A percentile compares a stretch with the other conserved stretches of the same genome.
Evolutionary conservation across 2,888 invertebrate genomes (phyloP).

Genomic region (Standfussiana lucernea): DNA sequence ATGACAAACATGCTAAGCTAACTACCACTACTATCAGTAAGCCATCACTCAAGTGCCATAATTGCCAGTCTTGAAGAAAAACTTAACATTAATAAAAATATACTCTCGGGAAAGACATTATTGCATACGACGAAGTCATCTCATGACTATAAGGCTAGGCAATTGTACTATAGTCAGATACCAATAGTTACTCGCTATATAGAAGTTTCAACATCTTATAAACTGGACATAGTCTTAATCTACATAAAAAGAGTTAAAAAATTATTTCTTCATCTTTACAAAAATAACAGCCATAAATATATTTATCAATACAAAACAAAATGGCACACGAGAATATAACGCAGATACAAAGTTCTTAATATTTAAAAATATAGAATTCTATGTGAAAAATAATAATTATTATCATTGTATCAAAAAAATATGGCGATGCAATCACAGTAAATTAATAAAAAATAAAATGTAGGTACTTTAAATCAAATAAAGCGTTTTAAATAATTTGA

Average conservation of each 20-base stretch:
- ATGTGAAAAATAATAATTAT: conserved; percentile 27
- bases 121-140: conserved; percentile 71
- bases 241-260: conserved; percentile 63
- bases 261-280: conserved; percentile 64
- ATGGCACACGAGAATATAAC: conserved; percentile 81
- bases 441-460: conserved; percentile 49
- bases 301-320: conserved; percentile 74
- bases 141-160: conserved; percentile 84
- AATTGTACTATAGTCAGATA: conserved; percentile 86
- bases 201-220: conserved; percentile 76
- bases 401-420: conserved; percentile 52
- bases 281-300: conserved; percentile 70
- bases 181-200: conserved; percentile 58
- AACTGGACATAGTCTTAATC: conserved; percentile 75
- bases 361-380: conserved; percentile 55
- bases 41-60: conserved; percentile 72
- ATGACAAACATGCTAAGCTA: conserved; percentile 79
- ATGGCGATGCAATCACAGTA: conserved; percentile 36
- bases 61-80: conserved; percentile 80
- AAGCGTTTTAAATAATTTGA: conserved; percentile 31
- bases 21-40: conserved; percentile 72
- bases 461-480: conserved; percentile 45
- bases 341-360: conserved; percentile 46
- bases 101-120: conserved; percentile 62
- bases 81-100: conserved; percentile 75